phyloP scores from a whole-genome alignment of 1,140 invertebrate genomes.

The honey bee (Apis mellifera) region DNA sequence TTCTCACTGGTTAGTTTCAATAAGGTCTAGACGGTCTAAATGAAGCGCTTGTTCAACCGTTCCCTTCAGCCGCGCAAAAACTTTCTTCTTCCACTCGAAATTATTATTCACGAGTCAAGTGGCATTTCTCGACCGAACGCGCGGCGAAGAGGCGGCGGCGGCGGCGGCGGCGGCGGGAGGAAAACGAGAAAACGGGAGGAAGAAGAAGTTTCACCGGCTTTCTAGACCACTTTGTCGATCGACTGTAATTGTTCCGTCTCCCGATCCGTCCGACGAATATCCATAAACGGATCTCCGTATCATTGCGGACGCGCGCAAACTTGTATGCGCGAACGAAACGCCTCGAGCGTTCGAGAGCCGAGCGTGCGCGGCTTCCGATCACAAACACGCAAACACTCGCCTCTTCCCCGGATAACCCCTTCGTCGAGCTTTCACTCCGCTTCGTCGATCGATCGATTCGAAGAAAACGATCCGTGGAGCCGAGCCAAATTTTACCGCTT shows the following conservation, averaged over 20 bases:
- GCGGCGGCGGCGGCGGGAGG: background rate
- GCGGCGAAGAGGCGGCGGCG: background rate
- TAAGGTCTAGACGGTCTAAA: constrained; percentile 51
- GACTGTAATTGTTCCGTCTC: constrained; percentile 18
- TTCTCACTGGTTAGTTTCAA: constrained; percentile 45
- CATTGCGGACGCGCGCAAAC: constrained; percentile 55
- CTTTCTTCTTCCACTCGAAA: background rate
- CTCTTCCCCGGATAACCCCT: constrained; percentile 52
- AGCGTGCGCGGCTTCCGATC: constrained; percentile 70
- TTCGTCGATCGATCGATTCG: constrained; percentile 51
- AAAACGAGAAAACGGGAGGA: background rate
- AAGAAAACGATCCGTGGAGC: constrained; percentile 41
- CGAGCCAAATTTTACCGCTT: constrained; percentile 30
- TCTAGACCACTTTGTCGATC: background rate
- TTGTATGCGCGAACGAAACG: constrained; percentile 65
- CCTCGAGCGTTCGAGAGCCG: constrained; percentile 56
- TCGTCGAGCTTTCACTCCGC: constrained; percentile 48
- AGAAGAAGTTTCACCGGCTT: constrained; percentile 1
- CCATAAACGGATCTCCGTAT: constrained; percentile 18
- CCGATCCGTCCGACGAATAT: constrained; percentile 23
- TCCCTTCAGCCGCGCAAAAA: constrained; percentile 2
- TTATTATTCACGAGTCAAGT: constrained; percentile 16
- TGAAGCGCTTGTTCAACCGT: constrained; percentile 42
- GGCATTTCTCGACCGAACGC: background rate
- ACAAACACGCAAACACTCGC: constrained; percentile 69